Base-by-base conservation (phyloP, 2,888 invertebrate genomes). In the Ceratothoa steindachneri region DNA sequence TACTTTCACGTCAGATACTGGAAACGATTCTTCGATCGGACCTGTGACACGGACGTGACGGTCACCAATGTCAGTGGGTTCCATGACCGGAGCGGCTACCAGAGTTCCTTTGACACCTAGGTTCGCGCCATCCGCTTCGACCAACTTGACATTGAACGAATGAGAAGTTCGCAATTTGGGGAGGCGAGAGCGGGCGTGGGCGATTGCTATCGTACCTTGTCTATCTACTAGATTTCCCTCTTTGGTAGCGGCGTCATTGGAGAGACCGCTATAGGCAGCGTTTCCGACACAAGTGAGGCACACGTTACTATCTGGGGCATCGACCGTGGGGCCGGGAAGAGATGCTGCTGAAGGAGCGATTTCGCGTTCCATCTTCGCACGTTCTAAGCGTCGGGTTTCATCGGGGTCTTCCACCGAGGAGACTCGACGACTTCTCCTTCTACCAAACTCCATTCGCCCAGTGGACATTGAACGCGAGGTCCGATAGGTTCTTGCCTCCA, bases 401-500 rank as follows among this genome's bases (percentile, higher is more conserved):
- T 41, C 5, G 15, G 5, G 5, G 5, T 7, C 27, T 15, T 22
- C n/a, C 12, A 24, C 12, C 2, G 24, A 60, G 3, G 60, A 24
- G 12, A 1, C 24, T 24, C n/a, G 24, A 60, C 1, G 27, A 12
- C 22, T 24, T 12, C 12, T 55, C 24, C 19, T 60, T 60, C 60
- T 60, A 12, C 60, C 60, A 24, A 60, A 60, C 19, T 60, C 60
- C 60, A 60, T 60, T 24, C 60, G 60, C 19, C 60, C 60, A 15
- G 60, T 24, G 19, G 60, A 60, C 27, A 24, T 60, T 12, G 60
- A 60, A 22, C 60, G 60, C 12, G 60, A 15, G 22, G n/a, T 60
- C 24, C 22, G 60, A 7, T 60, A 60, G 24, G 19, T 24, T 22
- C 60, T n/a, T 12, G 60, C 12, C n/a, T 22, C n/a, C 1, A 12